Base-by-base conservation (phyloP, 2,113 vertebrate genomes). In the Heterotis niloticus region DNA sequence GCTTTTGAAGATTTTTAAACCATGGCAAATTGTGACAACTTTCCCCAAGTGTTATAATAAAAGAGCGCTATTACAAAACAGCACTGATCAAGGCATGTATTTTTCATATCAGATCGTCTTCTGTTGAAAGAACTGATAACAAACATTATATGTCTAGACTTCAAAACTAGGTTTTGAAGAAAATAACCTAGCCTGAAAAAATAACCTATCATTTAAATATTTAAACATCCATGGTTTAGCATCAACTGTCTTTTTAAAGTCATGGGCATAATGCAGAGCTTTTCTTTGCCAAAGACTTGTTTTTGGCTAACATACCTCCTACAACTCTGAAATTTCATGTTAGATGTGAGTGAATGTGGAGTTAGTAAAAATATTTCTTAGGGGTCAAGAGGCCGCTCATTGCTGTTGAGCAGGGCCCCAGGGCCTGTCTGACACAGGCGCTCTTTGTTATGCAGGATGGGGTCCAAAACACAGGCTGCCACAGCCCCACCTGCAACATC, bases 401-500 rank as follows among this genome's bases (percentile, higher is more conserved):
- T 70, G 68, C 68, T 70, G 34, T 34, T 44, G 68, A 18, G 51
- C 13, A 44, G 28, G 51, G 34, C 29, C n/a, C 12, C 20, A 34
- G n/a, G 29, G 28, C 68, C 51, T 34, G 51, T 20, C 20, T 18
- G 16, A 29, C n/a, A 70, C 68, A 70, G 68, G 51, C 34, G 11
- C 14, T 51, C 68, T 29, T 13, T 51, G 24, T 70, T 70, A 34
- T 29, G 29, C 68, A 1, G 68, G 12, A 24, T 44, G 29, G 10
- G 51, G 34, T 70, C 26, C 16, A 1, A 20, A 14, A 16, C 44
- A 77, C 14, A 76, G 26, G 64, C 76, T 62, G 24, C 82, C 54
- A 62, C 20, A 77, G n/a, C 62, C 23, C 80, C 77, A 79, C 14
- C 60, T 77, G 17, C 66, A 69, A 76, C 80, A 57, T 83, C 76